phyloP scores from a whole-genome alignment of 2,888 invertebrate genomes.

The Heteropelma amictum region DNA sequence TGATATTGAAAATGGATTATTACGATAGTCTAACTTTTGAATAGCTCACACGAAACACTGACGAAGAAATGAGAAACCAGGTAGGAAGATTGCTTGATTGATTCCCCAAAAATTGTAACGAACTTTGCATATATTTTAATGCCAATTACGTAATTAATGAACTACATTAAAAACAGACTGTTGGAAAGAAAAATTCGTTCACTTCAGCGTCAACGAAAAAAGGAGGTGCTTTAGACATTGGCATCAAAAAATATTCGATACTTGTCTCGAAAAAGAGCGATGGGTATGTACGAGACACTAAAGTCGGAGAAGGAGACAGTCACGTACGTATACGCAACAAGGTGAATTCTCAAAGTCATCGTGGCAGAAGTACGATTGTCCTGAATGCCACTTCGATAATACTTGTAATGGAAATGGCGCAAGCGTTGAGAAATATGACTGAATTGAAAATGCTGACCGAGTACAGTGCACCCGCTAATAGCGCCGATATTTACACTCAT shows the following conservation, averaged over 20 bases:
- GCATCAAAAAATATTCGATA: neutral
- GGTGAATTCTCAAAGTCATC: too few species aligned
- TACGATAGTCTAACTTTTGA: too few species aligned
- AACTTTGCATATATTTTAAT: neutral
- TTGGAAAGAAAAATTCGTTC: neutral
- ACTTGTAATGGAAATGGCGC: conserved; percentile 54
- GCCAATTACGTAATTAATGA: neutral
- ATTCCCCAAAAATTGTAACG: too few species aligned
- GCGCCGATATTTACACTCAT: conserved; percentile 35
- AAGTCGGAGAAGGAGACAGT: neutral
- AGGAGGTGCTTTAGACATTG: too few species aligned
- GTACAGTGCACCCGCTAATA: conserved; percentile 56
- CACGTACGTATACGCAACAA: conserved; percentile 13
- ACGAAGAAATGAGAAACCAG: too few species aligned
- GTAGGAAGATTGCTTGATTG: too few species aligned
- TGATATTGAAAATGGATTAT: too few species aligned
- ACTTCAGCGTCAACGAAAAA: too few species aligned
- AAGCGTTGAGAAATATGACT: conserved; percentile 62
- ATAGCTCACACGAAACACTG: too few species aligned
- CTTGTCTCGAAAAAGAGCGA: neutral
- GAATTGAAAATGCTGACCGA: conserved; percentile 61
- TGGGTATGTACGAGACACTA: neutral
- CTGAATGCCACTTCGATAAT: conserved; percentile 52
- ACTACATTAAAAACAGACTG: neutral
- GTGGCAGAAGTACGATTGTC: conserved; percentile 52